Evolutionary conservation across 2,888 invertebrate genomes (phyloP), one percentile per base, ranked within the genome.

Genomic region (Serrognathus titanus): DNA sequence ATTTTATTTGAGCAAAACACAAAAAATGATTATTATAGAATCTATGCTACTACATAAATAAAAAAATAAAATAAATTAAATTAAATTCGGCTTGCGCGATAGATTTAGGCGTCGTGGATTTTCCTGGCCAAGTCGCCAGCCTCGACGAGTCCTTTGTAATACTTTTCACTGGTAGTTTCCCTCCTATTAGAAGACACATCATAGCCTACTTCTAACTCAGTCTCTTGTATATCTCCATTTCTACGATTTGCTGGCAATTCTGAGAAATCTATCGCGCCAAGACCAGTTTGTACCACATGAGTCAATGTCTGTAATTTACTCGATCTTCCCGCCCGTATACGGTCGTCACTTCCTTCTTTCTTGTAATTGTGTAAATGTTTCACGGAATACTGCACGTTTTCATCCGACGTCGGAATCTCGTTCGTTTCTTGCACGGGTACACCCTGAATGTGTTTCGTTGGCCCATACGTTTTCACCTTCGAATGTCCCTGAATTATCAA

Each of bases 401-500:
- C 80, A 57, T 79, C 78, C 4, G 74, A 75, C 61, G 80, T 80
- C 9, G 79, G 72, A 59, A 84, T 82, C 69, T 85, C 84, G 64
- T 85, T 85, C 6, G 72, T 74, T 63, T 80, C 79, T 57, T 79
- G 78, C 4, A 80, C 69, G 57, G 79, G 77, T 31, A 79, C 78
- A 3, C 80, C 79, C 53, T 76, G 75, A 24, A 76, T 66, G 58
- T 77, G 75, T 55, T 81, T 81, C 60, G 81, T 81, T 0, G 88
- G 86, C 10, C 90, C 87, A 69, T 92, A 92, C 0, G 89, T 91
- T 78, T 91, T 91, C 0, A 92, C 91, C 78, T 91, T 91, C 0
- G 91, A 91, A 73, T 92, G 91, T 0, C 91, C 91, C 75, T 92
- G 90, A 65, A 91, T 91, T 31, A 92, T 91, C 20, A 91, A 79